These are phyloP conservation scores for Copidosoma floridanum DNA, from an alignment of 1,140 invertebrate genomes.

Conservation along the genomic window DNA sequence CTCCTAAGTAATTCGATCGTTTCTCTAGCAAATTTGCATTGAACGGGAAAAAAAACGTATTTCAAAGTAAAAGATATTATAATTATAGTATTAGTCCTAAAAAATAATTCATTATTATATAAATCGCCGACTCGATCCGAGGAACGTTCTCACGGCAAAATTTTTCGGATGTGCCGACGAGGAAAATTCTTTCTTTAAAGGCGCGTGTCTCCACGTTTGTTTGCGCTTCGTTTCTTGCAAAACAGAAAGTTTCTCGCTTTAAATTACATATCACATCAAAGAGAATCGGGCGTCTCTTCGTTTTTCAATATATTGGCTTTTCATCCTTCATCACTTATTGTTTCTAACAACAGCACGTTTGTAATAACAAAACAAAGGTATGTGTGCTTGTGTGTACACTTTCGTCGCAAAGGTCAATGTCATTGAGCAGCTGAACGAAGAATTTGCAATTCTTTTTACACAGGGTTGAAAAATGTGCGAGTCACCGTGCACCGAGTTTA, in stretches of 20 bases:
- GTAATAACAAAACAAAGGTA: conserved; percentile 4
- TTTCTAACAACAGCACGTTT: conserved; percentile 7
- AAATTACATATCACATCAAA: conserved; percentile 26
- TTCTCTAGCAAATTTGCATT: no score
- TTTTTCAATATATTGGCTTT: conserved; percentile 4
- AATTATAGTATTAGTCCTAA: conserved; percentile 1
- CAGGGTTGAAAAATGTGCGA: conserved; percentile 4
- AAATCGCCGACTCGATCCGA: conserved; percentile 18
- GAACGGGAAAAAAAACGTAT: no score
- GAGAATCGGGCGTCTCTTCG: conserved; percentile 15
- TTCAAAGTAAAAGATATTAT: no score
- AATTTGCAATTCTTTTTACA: conserved; percentile 8
- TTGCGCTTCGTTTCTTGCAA: conserved; percentile 5
- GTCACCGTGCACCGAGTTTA: background rate
- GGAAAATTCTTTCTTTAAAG: no score
- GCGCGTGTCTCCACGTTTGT: no score
- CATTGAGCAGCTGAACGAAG: conserved; percentile 19
- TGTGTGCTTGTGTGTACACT: background rate
- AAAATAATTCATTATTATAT: conserved; percentile 19
- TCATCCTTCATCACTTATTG: background rate
- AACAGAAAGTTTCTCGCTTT: background rate
- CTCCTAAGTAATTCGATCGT: no score
- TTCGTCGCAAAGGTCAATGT: background rate
- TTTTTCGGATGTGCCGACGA: conserved; percentile 6
- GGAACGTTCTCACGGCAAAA: conserved; percentile 18